Conservation (phyloP, 2,113 vertebrate genomes). For the Donacobius atricapilla region DNA sequence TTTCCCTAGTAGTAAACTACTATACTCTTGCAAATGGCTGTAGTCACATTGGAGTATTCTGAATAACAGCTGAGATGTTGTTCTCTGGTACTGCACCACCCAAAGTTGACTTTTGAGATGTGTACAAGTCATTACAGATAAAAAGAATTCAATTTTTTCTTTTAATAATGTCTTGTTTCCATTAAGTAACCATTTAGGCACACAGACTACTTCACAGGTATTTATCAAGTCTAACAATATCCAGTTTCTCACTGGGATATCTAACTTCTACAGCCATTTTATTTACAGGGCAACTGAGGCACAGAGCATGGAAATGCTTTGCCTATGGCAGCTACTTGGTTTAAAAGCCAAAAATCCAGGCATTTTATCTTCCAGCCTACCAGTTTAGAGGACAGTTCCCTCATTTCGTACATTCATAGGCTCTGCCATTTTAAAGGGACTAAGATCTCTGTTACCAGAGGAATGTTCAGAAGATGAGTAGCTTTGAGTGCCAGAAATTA, state of each 20-base stretch:
- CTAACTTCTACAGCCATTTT: neutral
- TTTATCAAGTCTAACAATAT: neutral
- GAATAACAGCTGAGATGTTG: neutral
- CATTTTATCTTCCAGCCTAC: neutral
- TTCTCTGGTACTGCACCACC: neutral
- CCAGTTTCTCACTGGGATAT: neutral
- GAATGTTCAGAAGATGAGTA: slow-evolving; percentile 6
- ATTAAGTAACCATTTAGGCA: neutral
- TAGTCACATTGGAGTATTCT: neutral
- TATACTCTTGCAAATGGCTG: neutral
- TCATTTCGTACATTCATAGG: neutral
- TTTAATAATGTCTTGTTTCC: neutral
- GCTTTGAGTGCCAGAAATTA: neutral
- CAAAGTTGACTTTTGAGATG: neutral
- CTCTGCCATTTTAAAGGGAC: neutral
- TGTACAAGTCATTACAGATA: neutral
- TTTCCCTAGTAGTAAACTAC: neutral
- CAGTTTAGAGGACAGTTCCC: neutral
- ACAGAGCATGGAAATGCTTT: neutral
- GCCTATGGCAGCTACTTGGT: neutral
- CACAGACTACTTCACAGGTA: neutral
- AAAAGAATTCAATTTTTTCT: neutral
- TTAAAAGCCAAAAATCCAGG: neutral
- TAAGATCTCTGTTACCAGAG: slow-evolving; percentile 8
- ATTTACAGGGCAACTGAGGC: neutral